phyloP scores from a whole-genome alignment of 2,113 vertebrate species.

The Zapornia atra region DNA sequence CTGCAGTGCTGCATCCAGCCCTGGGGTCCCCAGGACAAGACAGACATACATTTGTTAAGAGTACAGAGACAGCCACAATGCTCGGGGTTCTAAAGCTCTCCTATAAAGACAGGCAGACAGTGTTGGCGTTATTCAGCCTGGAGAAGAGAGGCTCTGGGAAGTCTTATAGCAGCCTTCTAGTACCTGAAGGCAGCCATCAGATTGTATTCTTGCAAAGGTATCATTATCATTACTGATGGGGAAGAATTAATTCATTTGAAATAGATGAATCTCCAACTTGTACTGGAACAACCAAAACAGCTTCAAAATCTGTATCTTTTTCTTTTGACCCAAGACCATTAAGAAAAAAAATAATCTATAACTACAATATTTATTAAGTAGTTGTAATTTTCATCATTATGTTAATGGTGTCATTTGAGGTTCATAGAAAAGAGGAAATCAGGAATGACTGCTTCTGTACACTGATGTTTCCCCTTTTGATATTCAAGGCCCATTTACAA shows the following conservation, averaged over 20 bases:
- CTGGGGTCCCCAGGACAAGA: too few species aligned
- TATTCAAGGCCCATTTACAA: background rate
- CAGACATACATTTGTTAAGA: too few species aligned
- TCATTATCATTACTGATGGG: too few species aligned
- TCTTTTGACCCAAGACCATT: background rate
- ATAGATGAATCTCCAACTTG: background rate
- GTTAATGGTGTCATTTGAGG: background rate
- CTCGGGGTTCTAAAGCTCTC: too few species aligned
- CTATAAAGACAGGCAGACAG: too few species aligned
- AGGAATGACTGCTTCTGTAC: background rate
- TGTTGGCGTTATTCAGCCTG: too few species aligned
- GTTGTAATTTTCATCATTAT: background rate
- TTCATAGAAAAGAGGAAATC: rapidly evolving
- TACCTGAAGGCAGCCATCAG: too few species aligned
- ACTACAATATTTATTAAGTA: background rate
- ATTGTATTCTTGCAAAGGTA: too few species aligned
- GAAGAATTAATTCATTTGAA: background rate
- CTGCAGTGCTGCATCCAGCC: too few species aligned
- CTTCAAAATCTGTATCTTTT: background rate
- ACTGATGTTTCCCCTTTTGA: background rate
- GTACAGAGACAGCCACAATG: too few species aligned
- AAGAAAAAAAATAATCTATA: background rate
- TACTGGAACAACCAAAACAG: background rate
- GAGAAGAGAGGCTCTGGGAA: too few species aligned
- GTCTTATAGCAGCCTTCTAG: too few species aligned